These are phyloP conservation scores for Orgyia antiqua DNA, from an alignment of 2,888 invertebrate genomes.

Conservation along the genomic window DNA sequence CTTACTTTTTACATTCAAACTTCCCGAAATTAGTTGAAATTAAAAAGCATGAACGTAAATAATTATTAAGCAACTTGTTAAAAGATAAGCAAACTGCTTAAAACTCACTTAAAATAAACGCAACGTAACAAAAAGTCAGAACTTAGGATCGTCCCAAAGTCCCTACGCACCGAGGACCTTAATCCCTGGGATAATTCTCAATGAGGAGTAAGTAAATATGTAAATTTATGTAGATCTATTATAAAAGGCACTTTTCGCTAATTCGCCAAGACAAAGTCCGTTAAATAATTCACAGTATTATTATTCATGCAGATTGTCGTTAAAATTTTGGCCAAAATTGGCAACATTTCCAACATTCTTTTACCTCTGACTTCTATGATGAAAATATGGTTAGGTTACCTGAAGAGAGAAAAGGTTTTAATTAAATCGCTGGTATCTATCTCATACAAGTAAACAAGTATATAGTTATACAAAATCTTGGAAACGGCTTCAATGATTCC, in stretches of 20 bases:
- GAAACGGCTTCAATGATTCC: too few species aligned
- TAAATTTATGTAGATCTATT: slow-evolving; percentile 45
- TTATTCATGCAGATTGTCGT: slow-evolving; percentile 50
- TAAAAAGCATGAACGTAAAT: too few species aligned
- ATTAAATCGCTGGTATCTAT: slow-evolving; percentile 21
- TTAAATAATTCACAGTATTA: slow-evolving; percentile 48
- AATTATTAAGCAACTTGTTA: too few species aligned
- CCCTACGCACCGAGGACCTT: too few species aligned
- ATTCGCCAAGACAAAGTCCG: slow-evolving; percentile 42
- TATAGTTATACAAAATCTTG: too few species aligned
- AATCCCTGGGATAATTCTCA: slow-evolving; percentile 21
- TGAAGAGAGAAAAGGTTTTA: slow-evolving; percentile 24
- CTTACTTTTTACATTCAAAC: too few species aligned
- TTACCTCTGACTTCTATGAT: slow-evolving; percentile 10
- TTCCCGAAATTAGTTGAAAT: too few species aligned
- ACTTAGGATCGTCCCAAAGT: too few species aligned
- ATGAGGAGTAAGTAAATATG: slow-evolving; percentile 29
- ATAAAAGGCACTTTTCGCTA: slow-evolving; percentile 34
- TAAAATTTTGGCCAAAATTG: slow-evolving; percentile 1
- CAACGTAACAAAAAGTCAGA: too few species aligned
- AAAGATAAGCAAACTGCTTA: too few species aligned
- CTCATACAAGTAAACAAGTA: too few species aligned
- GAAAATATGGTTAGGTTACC: slow-evolving; percentile 19
- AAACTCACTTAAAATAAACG: too few species aligned
- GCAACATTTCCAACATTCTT: slow-evolving; percentile 6